Conservation (phyloP, 2,797 vertebrate genomes). For the Dryobates pubescens region DNA sequence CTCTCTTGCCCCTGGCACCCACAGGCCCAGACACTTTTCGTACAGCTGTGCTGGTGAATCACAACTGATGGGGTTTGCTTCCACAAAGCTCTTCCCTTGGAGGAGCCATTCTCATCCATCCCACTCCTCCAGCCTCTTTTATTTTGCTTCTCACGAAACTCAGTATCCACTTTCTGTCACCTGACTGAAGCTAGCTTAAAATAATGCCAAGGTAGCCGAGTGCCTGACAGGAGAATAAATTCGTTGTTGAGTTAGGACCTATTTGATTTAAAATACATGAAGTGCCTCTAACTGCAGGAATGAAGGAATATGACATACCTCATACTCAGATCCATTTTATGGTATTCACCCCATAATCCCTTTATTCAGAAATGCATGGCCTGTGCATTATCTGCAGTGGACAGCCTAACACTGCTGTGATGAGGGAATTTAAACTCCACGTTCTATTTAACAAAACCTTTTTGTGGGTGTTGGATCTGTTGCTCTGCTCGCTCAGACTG, state of each 20-base stretch:
- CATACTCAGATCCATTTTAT: neutral
- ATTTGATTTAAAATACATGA: conserved; percentile 35
- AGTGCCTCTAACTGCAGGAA: conserved; percentile 6
- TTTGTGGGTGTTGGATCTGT: neutral
- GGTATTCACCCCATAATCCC: neutral
- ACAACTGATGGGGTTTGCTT: neutral
- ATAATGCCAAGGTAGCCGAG: neutral
- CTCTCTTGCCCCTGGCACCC: neutral
- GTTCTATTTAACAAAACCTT: conserved; percentile 3
- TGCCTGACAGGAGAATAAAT: conserved; percentile 16
- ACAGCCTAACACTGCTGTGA: neutral
- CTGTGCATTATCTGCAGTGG: conserved; percentile 3
- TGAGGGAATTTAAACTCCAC: conserved; percentile 1
- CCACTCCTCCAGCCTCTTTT: neutral
- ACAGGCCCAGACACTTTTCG: neutral
- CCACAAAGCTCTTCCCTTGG: neutral
- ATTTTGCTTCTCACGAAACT: neutral
- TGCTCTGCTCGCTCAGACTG: conserved; percentile 6
- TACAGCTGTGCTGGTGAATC: neutral
- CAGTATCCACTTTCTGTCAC: neutral
- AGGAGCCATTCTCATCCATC: neutral
- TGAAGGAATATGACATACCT: neutral
- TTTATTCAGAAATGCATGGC: neutral
- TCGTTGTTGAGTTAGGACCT: neutral
- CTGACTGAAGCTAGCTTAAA: neutral